Base-by-base conservation (phyloP, 1,140 invertebrate genomes). In the Drosophila tristis region DNA sequence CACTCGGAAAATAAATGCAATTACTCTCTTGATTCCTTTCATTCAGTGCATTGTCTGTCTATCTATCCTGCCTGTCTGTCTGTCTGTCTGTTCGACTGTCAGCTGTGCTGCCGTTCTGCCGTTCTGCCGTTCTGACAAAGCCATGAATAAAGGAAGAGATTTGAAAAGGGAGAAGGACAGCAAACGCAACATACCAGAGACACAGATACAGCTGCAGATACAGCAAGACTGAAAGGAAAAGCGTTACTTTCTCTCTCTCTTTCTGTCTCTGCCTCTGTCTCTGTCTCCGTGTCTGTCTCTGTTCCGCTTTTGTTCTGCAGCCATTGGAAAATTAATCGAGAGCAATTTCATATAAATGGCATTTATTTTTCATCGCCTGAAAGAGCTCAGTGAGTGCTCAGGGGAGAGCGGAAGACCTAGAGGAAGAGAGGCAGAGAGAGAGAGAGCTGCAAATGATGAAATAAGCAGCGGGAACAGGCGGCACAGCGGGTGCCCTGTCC, bases 301-400 rank as follows among this genome's bases (percentile, higher is more conserved):
- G 26, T 42, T 35, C 55, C n/a, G 23, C 59, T 58, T 48, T 77
- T 62, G 56, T 79, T 64, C 11, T n/a, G 31, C 45, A 49, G 56
- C 48, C 77, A 79, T 64, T 72, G 62, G 55, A 51, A 68, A 82
- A 82, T 82, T 82, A 68, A 82, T 82, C 63, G 79, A 82, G 59
- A 71, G 58, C 79, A 61, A 78, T 82, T 81, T 82, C 68, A 74
- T 82, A 82, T 67, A 78, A 82, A 82, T 82, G 72, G 72, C 79
- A 63, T 60, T 55, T 79, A 67, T 67, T 74, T 55, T 50, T 63
- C 72, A 76, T 31, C 50, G 66, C 63, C 66, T 44, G 35, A 31
- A 64, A 64, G 35, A 39, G 35, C 35, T 39, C 35, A 39, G 11
- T 4, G 35, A 39, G 35, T 39, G 35, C 35, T 39, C 39, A 16